Evolutionary conservation across 2,888 invertebrate species (phyloP).

Genomic region (Drosophila rellima): DNA sequence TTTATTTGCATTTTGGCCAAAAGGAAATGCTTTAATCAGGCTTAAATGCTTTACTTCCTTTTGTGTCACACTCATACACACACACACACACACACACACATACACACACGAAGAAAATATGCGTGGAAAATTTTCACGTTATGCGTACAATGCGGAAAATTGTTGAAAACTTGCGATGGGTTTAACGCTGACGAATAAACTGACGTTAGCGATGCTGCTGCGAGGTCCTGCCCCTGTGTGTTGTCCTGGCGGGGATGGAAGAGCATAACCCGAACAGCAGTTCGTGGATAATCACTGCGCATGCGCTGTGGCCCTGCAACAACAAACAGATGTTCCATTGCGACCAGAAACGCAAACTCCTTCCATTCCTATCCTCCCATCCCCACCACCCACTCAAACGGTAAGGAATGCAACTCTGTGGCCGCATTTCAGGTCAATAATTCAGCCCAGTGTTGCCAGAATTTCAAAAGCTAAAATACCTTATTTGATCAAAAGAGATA

Average conservation of each 20-base stretch:
- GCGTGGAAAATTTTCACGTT: slow-evolving; percentile 55
- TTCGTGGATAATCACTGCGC: slow-evolving; percentile 40
- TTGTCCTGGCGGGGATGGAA: slow-evolving; percentile 38
- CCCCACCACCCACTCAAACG: neutral
- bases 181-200: slow-evolving; percentile 64
- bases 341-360: neutral
- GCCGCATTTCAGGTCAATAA: slow-evolving; percentile 16
- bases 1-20: slow-evolving; percentile 12
- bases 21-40: slow-evolving; percentile 9
- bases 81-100: slow-evolving; percentile 15
- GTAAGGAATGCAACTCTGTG: slow-evolving; percentile 37
- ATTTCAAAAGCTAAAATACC: neutral
- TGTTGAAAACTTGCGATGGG: slow-evolving; percentile 58
- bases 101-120: slow-evolving; percentile 18
- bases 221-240: slow-evolving; percentile 1
- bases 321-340: slow-evolving; percentile 57
- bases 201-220: slow-evolving; percentile 57
- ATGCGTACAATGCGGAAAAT: slow-evolving; percentile 44
- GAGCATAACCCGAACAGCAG: slow-evolving; percentile 25
- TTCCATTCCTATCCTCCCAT: neutral
- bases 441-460: neutral
- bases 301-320: slow-evolving; percentile 52
- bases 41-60: slow-evolving; percentile 15
- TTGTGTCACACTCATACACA: slow-evolving; percentile 24
- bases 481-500: neutral